These are phyloP conservation scores for Drosophila jambulina DNA, from an alignment of 1,140 invertebrate genomes.

Conservation along the genomic window DNA sequence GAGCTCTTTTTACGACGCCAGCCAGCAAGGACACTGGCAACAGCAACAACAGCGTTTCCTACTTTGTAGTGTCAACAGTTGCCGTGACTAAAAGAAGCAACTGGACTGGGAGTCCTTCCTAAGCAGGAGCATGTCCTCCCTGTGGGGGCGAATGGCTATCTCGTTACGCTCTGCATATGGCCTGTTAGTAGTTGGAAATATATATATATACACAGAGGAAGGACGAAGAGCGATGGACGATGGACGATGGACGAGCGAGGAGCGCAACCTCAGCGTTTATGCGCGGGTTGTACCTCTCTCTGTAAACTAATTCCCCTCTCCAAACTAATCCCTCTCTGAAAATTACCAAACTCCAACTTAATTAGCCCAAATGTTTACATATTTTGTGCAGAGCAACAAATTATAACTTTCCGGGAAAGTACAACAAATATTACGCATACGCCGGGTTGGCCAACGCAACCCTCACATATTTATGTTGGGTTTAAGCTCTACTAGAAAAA, in stretches of 20 bases:
- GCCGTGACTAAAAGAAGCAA: conserved; percentile 37
- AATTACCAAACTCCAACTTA: conserved; percentile 11
- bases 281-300: background rate
- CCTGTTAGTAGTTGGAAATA: conserved; percentile 14
- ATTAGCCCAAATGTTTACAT: conserved; percentile 21
- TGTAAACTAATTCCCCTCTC: background rate
- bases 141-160: conserved; percentile 13
- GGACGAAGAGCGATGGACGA: background rate
- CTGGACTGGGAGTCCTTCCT: background rate
- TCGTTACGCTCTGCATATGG: conserved; percentile 32
- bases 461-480: background rate
- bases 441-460: background rate
- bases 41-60: conserved; percentile 53
- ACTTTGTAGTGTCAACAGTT: conserved; percentile 78
- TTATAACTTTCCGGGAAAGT: background rate
- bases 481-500: background rate
- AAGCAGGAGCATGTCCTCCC: background rate
- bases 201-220: background rate
- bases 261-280: conserved; percentile 14
- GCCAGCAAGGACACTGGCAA: conserved; percentile 51
- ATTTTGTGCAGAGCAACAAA: conserved; percentile 2
- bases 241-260: background rate
- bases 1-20: conserved; percentile 49
- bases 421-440: conserved; percentile 14
- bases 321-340: background rate